Conservation (phyloP, 2,797 vertebrate genomes). For the Decapterus maruadsi region DNA sequence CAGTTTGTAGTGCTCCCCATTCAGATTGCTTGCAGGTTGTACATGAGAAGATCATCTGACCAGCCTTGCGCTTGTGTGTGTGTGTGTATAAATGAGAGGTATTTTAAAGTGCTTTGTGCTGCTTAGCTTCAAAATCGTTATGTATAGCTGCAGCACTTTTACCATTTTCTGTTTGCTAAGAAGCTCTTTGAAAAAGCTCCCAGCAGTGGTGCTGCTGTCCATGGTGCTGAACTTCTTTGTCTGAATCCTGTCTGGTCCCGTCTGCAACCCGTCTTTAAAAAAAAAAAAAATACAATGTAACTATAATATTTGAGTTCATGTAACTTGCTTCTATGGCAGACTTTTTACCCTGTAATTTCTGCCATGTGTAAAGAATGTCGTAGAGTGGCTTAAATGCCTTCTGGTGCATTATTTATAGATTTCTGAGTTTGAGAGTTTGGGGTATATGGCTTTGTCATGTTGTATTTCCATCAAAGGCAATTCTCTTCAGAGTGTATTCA, state of each 20-base stretch:
- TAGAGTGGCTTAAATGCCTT: constrained; percentile 40
- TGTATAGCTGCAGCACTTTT: not conserved
- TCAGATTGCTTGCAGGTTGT: constrained; percentile 4
- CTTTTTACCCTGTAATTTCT: constrained; percentile 30
- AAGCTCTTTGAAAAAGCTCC: constrained; percentile 5
- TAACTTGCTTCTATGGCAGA: not conserved
- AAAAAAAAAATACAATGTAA: too few relatives aligned
- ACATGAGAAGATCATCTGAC: not conserved
- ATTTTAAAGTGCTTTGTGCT: constrained; percentile 15
- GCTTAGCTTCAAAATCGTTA: not conserved
- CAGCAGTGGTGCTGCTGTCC: constrained; percentile 32
- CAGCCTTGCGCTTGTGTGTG: not conserved
- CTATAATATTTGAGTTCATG: not conserved
- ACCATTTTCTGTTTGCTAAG: constrained; percentile 11
- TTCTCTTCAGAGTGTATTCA: constrained; percentile 42
- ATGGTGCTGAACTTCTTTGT: constrained; percentile 30
- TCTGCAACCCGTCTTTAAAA: too few relatives aligned
- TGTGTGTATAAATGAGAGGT: constrained; percentile 1
- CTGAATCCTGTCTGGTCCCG: not conserved
- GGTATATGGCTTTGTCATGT: constrained; percentile 61
- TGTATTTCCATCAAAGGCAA: constrained; percentile 58
- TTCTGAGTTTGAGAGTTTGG: constrained; percentile 51
- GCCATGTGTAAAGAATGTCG: constrained; percentile 36
- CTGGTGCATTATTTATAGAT: constrained; percentile 62
- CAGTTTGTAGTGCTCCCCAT: not conserved